phyloP scores from a whole-genome alignment of 2,888 invertebrate genomes.

The Enchytraeus crypticus region DNA sequence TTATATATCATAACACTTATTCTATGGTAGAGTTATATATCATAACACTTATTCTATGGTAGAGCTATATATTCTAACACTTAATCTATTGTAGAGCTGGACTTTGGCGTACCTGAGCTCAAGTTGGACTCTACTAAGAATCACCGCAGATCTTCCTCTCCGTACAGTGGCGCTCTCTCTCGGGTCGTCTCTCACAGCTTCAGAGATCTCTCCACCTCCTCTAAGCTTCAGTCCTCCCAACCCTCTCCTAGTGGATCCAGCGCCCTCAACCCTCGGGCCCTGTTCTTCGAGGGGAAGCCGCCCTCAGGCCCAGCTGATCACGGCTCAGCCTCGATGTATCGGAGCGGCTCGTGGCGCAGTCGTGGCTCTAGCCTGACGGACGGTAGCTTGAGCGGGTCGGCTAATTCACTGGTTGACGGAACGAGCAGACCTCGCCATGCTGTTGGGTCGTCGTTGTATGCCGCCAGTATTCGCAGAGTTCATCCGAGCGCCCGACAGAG shows the following conservation, averaged over 20 bases:
- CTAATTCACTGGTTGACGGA: neutral
- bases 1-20: too few relatives aligned
- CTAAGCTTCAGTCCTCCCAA: neutral
- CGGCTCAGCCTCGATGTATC: too few relatives aligned
- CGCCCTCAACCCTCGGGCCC: neutral
- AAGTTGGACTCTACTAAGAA: neutral
- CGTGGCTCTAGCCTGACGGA: neutral
- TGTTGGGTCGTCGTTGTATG: too few relatives aligned
- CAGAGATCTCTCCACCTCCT: neutral
- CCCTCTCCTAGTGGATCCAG: neutral
- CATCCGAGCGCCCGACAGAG: too few relatives aligned
- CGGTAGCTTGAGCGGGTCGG: neutral
- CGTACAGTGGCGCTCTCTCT: neutral
- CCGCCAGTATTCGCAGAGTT: too few relatives aligned
- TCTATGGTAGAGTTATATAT: too few relatives aligned
- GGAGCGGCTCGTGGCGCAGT: neutral
- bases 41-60: too few relatives aligned
- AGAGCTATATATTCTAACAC: neutral
- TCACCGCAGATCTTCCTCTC: neutral
- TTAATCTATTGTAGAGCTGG: neutral
- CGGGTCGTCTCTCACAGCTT: neutral
- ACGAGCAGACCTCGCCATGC: too few relatives aligned
- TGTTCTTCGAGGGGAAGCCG: neutral
- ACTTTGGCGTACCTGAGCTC: conserved; percentile 2
- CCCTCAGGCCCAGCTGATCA: neutral